These are phyloP conservation scores for Oostethus manadensis DNA, from an alignment of 2,113 vertebrate species.

Conservation along the genomic window DNA sequence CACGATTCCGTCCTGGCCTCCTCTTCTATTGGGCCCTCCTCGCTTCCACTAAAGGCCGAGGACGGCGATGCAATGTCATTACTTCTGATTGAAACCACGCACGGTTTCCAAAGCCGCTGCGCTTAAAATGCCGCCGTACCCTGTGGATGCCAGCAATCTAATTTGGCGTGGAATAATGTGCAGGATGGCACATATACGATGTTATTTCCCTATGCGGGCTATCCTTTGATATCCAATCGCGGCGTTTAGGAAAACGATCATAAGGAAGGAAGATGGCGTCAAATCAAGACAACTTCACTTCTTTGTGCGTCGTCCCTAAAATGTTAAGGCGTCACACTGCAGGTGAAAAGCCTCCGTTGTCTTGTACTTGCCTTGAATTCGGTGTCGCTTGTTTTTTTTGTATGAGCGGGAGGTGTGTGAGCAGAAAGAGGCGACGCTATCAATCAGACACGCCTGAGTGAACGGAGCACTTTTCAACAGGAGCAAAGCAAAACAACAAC, in stretches of 20 bases:
- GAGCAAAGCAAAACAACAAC: not conserved
- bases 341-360: not conserved
- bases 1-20: slow-evolving; percentile 32
- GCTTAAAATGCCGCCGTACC: slow-evolving; percentile 52
- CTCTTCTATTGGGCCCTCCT: slow-evolving; percentile 40
- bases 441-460: not conserved
- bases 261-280: slow-evolving; percentile 50
- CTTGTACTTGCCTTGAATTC: not conserved
- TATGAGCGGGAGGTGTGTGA: not conserved
- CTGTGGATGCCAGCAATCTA: slow-evolving; percentile 58
- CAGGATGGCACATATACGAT: slow-evolving; percentile 48
- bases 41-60: slow-evolving; percentile 29
- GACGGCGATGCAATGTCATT: slow-evolving; percentile 61
- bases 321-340: slow-evolving; percentile 31
- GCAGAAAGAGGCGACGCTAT: not conserved
- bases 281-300: slow-evolving; percentile 59
- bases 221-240: slow-evolving; percentile 62
- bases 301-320: slow-evolving; percentile 28
- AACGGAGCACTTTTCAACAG: not conserved
- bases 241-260: slow-evolving; percentile 47
- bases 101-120: slow-evolving; percentile 60
- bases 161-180: slow-evolving; percentile 65
- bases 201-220: slow-evolving; percentile 62
- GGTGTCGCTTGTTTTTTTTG: too few relatives aligned
- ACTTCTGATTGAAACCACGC: slow-evolving; percentile 58